Evolutionary conservation across 2,113 vertebrate genomes (phyloP).

Genomic region (Phaethornis superciliosus): DNA sequence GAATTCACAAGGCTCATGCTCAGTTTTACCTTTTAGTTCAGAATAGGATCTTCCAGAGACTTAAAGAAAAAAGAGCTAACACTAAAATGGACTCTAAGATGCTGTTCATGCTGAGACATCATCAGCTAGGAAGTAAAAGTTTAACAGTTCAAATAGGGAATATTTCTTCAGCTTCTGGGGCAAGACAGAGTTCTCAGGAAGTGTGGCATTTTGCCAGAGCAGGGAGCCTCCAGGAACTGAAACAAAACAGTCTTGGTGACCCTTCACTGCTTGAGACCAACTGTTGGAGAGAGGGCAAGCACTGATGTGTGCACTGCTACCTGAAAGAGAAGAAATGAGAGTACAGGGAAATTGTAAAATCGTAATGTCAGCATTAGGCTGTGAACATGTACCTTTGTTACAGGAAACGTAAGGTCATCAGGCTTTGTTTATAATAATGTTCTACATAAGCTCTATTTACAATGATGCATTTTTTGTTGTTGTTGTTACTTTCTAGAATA

Average conservation of each 20-base stretch:
- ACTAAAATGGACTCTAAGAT: neutral
- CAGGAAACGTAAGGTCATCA: neutral
- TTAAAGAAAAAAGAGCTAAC: neutral
- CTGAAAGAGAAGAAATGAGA: neutral
- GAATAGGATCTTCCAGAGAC: neutral
- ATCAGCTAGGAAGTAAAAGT: slow-evolving; percentile 35
- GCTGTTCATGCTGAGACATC: neutral
- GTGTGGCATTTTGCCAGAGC: slow-evolving; percentile 30
- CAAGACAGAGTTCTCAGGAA: slow-evolving; percentile 32
- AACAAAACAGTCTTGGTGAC: neutral
- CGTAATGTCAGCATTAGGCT: neutral
- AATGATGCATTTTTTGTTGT: neutral
- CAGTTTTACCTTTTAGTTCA: neutral
- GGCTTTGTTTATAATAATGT: neutral
- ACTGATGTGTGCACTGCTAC: neutral
- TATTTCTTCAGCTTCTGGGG: slow-evolving; percentile 20
- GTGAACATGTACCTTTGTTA: neutral
- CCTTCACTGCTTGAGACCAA: slow-evolving; percentile 4
- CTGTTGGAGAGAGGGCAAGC: neutral
- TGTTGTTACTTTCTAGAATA: neutral
- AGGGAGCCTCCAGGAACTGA: slow-evolving; percentile 23
- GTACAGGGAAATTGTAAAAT: neutral
- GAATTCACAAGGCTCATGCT: neutral
- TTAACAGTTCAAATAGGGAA: slow-evolving; percentile 24
- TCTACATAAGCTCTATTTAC: neutral